Evolutionary conservation across 2,888 invertebrate species (phyloP), one percentile per base, ranked within the genome.

Genomic region (Cryptus armator): DNA sequence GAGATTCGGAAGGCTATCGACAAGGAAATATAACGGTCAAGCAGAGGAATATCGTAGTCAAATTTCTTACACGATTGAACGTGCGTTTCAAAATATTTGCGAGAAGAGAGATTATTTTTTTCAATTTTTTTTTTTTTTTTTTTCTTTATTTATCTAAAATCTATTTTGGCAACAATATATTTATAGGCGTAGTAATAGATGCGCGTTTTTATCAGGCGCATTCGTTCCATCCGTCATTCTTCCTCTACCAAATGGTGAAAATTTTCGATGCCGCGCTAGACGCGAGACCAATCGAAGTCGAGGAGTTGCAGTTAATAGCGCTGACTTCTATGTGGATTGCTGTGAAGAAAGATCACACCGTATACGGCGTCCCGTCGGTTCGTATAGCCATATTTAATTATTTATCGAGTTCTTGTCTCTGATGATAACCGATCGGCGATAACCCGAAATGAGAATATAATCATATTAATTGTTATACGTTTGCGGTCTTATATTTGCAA

Each of bases 271-370:
- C 78, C 2, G 87, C 86, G 64, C 84, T 92, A 46, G 91, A 91
- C 68, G 64, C 68, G 19, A 86, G 89, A 43, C 4, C 32, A 0
- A 80, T 89, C 3, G 24, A 70, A 0, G 70, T 86, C 0, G 24
- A 77, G 3, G 80, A 89, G 6, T 81, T 92, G 14, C 92, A 92
- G 29, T 48, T 90, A 1, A 6, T 81, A 1, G 91, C 90, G 4
- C 29, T 92, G 24, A 87, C 90, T 0, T 83, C 90, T 6, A 78
- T 92, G 46, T 92, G 92, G 92, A 90, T 92, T 29, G 83, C 81
- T 0, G 68, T 92, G 6, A 92, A 92, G 82, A 89, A 84, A 70
- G 89, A 90, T 16, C 76, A 85, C n/a, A 74, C 68, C 44, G 59
- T 16, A 0, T 62, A 86, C n/a, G 87, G 86, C 6, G 67, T 91